Evolutionary conservation across 2,888 invertebrate species (phyloP), one percentile per base, ranked within the genome.

Genomic region (Meiosimyza platycephala): DNA sequence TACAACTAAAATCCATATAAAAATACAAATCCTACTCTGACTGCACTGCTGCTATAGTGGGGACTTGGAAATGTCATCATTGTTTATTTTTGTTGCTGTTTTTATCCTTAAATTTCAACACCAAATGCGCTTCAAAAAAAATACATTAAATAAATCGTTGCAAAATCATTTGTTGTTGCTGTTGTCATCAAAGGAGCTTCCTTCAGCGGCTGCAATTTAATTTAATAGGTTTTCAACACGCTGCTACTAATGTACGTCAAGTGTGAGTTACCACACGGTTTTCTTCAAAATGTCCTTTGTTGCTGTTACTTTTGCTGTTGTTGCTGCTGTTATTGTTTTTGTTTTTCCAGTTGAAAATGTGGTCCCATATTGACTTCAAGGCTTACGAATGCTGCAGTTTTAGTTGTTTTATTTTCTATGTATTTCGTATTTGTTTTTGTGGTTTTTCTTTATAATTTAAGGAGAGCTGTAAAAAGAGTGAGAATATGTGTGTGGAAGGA

Each of bases 161-260:
- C 6, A 47, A 16, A 47, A 16, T 15, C 16, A 47, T 13, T 22
- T 28, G 6, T 57, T 40, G 15, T 60, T 28, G 18, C 18, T 57
- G 57, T 18, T 33, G 33, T 13, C 69, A 65, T 22, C 18, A 50
- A 57, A 54, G 12, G 40, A 28, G 33, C 28, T 15, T 60, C 33
- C 22, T 48, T 65, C 18, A 22, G 51, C 63, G 54, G 64, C 63
- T 70, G 69, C 64, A 59, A 67, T 76, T 74, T 71, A 73, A 72
- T 74, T 76, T 76, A 75, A 73, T 76, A 70, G 72, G 54, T 71
- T 70, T 72, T 71, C 73, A 70, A 70, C 73, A 73, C 73, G 76
- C 71, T 64, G 48, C 40, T 18, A 9, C 28, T 28, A 9, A 18
- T 51, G 18, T 65, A 47, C 59, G 7, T 18, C 16, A 9, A 62